Conservation (phyloP, 2,113 vertebrate genomes). For the Eleginops maclovinus region DNA sequence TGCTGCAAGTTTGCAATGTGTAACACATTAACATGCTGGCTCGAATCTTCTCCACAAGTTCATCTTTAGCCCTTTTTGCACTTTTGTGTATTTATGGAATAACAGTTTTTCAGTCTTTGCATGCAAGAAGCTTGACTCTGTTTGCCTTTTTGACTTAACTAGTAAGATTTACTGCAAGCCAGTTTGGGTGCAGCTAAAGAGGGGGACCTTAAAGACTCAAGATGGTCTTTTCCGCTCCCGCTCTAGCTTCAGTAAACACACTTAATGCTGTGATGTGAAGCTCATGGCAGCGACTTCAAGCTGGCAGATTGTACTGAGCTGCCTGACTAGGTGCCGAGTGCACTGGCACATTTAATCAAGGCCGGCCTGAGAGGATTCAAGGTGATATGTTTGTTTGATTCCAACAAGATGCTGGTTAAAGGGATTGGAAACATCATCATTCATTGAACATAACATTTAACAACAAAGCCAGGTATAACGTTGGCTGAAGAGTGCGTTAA, state of each 20-base stretch:
- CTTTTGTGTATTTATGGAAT: conserved; percentile 22
- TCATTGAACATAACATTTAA: conserved; percentile 36
- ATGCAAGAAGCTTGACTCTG: conserved; percentile 1
- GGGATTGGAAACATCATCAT: conserved; percentile 54
- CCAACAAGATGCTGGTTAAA: conserved; percentile 63
- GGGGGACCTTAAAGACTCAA: conserved; percentile 18
- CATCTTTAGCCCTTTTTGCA: conserved; percentile 8
- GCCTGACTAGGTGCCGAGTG: conserved; percentile 55
- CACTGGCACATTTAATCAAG: conserved; percentile 67
- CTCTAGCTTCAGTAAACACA: conserved; percentile 53
- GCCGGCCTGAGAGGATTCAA: conserved; percentile 58
- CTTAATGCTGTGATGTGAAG: conserved; percentile 50
- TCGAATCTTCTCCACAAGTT: conserved; percentile 10
- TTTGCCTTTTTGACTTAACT: conserved; percentile 18
- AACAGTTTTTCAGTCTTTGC: conserved; percentile 2
- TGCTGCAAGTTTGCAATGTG: conserved; percentile 36
- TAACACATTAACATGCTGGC: conserved; percentile 15
- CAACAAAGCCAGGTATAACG: conserved; percentile 12
- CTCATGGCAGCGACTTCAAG: conserved; percentile 47
- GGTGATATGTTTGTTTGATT: conserved; percentile 59
- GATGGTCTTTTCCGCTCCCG: conserved; percentile 9
- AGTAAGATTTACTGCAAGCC: conserved; percentile 15
- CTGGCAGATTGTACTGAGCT: conserved; percentile 28
- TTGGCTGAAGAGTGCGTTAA: background rate
- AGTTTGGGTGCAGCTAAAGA: conserved; percentile 27